phyloP scores from a whole-genome alignment of 2,797 vertebrate genomes.

The Dallia pectoralis region DNA sequence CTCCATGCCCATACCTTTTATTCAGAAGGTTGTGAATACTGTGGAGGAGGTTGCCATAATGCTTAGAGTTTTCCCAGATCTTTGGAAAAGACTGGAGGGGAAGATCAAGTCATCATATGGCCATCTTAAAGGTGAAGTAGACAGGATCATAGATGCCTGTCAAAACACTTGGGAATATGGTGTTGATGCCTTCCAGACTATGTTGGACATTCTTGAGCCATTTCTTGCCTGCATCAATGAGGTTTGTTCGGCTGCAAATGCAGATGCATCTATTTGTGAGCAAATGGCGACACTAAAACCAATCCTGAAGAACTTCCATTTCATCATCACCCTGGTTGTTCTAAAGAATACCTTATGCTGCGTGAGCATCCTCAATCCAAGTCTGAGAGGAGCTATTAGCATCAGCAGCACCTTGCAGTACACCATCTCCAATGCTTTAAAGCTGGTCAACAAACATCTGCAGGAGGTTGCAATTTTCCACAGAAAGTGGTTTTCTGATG shows the following conservation, averaged over 20 bases:
- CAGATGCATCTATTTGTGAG: conserved; percentile 75
- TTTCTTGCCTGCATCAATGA: conserved; percentile 86
- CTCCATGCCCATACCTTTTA: conserved; percentile 84
- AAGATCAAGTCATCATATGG: conserved; percentile 84
- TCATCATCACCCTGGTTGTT: conserved; percentile 90
- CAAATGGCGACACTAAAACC: conserved; percentile 84
- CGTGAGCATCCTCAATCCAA: conserved; percentile 95
- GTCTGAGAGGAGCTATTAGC: conserved; percentile 93
- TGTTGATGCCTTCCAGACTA: conserved; percentile 89
- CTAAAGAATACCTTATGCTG: conserved; percentile 95
- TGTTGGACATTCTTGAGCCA: conserved; percentile 89
- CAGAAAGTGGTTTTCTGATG: conserved; percentile 96
- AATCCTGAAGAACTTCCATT: conserved; percentile 90
- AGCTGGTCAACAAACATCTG: conserved; percentile 93
- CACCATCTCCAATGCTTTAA: conserved; percentile 92
- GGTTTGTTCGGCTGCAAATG: conserved; percentile 81
- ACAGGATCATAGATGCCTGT: conserved; percentile 82
- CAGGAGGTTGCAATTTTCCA: conserved; percentile 95
- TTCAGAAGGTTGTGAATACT: conserved; percentile 84
- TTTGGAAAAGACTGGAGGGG: conserved; percentile 81
- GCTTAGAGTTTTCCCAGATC: conserved; percentile 80
- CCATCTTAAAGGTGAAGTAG: conserved; percentile 83
- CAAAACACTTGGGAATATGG: conserved; percentile 86
- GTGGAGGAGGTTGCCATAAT: conserved; percentile 86
- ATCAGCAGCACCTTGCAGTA: conserved; percentile 90